These are phyloP conservation scores for Cosmopolites sordidus DNA, from an alignment of 2,888 invertebrate species.

Conservation along the genomic window DNA sequence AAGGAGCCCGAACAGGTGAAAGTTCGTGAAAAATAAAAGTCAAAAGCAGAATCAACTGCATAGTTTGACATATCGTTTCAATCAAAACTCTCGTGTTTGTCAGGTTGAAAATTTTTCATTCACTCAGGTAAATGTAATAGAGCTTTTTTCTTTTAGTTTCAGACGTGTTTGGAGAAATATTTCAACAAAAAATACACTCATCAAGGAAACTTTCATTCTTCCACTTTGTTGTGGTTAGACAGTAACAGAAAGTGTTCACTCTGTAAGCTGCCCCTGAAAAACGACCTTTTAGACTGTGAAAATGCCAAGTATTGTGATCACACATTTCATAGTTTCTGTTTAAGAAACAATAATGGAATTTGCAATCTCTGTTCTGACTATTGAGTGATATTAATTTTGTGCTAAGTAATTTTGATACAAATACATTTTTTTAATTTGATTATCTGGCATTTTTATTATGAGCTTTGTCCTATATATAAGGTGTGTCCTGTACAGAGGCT, in stretches of 20 bases:
- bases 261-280: conserved; percentile 40
- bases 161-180: conserved; percentile 36
- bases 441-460: not conserved
- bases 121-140: no score
- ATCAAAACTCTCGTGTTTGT: no score
- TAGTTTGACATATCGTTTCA: no score
- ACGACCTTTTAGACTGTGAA: conserved; percentile 27
- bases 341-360: conserved; percentile 29
- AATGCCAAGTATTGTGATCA: conserved; percentile 36
- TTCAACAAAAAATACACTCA: conserved; percentile 34
- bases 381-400: not conserved
- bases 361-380: not conserved
- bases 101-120: no score
- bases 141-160: conserved; percentile 39
- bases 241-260: conserved; percentile 20
- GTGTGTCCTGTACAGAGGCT: no score
- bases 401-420: not conserved
- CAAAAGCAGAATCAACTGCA: no score
- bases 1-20: no score
- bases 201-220: conserved; percentile 12
- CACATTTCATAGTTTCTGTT: conserved; percentile 42
- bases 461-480: no score
- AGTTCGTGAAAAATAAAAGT: no score
- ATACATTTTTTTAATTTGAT: not conserved
- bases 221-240: conserved; percentile 5